Conservation (phyloP, 1,140 invertebrate genomes). For the Lepidurus arcticus region DNA sequence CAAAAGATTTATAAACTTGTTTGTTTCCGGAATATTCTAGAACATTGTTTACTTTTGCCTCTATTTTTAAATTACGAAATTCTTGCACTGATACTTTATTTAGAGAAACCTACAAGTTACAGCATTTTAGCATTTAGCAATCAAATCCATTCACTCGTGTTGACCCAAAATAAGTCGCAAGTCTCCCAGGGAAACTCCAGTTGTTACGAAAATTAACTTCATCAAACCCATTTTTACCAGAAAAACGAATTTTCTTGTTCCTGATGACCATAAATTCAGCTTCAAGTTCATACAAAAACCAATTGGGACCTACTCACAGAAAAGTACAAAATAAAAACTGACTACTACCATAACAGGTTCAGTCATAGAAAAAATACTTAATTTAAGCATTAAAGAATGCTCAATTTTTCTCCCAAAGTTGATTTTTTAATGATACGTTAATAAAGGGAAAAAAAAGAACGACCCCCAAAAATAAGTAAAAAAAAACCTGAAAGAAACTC, state of each 20-base stretch:
- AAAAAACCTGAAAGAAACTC: too few species aligned
- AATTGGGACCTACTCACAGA: not conserved
- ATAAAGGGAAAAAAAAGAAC: not conserved
- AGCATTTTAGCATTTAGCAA: not conserved
- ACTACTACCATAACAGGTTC: not conserved
- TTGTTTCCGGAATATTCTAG: too few species aligned
- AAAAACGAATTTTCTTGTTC: not conserved
- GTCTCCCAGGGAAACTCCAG: not conserved
- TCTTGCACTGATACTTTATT: constrained; percentile 22
- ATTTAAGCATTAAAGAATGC: not conserved
- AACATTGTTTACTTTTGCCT: too few species aligned
- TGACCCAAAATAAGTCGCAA: not conserved
- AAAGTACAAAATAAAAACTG: constrained; percentile 7
- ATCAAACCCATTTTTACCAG: not conserved
- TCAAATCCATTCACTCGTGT: not conserved
- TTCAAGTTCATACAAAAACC: not conserved
- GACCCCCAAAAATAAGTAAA: not conserved
- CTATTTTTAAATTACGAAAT: not conserved
- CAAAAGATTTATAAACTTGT: too few species aligned
- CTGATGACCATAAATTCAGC: not conserved
- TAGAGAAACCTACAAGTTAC: constrained; percentile 15
- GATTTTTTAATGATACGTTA: not conserved
- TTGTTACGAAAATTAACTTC: not conserved
- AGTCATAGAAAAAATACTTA: not conserved
- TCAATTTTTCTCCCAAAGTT: not conserved